Percentiles rank a stretch among this genome's conserved stretches.
phyloP scores from a whole-genome alignment of 2,888 invertebrate genomes.

The Zaprionus bogoriensis region DNA sequence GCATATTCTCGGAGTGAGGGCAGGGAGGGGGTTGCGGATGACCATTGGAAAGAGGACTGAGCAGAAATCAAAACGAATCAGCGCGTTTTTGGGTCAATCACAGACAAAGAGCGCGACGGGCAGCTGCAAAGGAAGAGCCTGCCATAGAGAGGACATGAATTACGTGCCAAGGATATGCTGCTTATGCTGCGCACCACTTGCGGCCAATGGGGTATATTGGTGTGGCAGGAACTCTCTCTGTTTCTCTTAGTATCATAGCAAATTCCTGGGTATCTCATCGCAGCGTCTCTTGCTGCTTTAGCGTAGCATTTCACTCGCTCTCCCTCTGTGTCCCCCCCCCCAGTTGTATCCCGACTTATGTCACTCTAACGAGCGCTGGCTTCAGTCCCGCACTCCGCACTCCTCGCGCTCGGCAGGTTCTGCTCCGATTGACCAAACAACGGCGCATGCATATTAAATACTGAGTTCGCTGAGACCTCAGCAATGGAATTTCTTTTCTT shows the following conservation, averaged over 20 bases:
- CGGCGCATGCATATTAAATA: slow-evolving; percentile 71
- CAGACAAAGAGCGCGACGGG: slow-evolving; percentile 9
- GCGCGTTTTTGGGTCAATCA: slow-evolving; percentile 74
- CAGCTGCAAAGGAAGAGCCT: slow-evolving; percentile 14
- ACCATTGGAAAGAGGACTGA: slow-evolving; percentile 14
- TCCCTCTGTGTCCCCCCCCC: too few species aligned
- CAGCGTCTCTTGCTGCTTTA: too few species aligned
- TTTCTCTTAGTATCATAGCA: too few species aligned
- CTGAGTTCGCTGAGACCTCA: slow-evolving; percentile 12
- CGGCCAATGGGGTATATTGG: not conserved
- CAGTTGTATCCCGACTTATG: not conserved
- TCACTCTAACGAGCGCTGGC: slow-evolving; percentile 61
- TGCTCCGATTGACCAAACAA: slow-evolving; percentile 74
- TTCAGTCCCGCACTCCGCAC: slow-evolving; percentile 28
- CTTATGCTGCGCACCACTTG: not conserved
- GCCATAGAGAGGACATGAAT: slow-evolving; percentile 34
- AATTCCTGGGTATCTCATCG: too few species aligned
- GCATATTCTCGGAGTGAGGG: not conserved
- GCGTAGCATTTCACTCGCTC: not conserved
- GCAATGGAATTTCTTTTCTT: not conserved
- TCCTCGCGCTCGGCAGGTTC: slow-evolving; percentile 47
- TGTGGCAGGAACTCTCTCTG: too few species aligned
- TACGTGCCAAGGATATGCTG: slow-evolving; percentile 57
- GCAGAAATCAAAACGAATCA: slow-evolving; percentile 72
- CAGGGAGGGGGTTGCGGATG: not conserved